These are phyloP conservation scores for Corapipo altera DNA, from an alignment of 2,113 vertebrate species.

Conservation along the genomic window DNA sequence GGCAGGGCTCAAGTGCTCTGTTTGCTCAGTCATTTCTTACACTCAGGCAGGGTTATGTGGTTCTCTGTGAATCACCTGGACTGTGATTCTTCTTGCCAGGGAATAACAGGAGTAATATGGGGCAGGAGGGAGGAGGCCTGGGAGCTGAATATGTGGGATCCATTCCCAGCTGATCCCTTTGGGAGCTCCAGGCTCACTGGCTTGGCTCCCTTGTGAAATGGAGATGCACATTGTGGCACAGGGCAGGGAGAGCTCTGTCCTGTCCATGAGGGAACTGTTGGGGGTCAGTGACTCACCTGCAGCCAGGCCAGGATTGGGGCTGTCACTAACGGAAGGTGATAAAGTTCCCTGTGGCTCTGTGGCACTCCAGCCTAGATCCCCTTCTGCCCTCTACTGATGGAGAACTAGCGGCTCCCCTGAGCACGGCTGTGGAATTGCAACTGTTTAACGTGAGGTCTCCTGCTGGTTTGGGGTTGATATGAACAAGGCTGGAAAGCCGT, in stretches of 20 bases:
- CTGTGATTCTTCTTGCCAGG: not conserved
- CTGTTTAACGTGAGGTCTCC: not conserved
- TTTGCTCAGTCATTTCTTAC: not conserved
- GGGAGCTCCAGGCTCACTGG: not conserved
- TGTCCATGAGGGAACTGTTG: not conserved
- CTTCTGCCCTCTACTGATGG: conserved; percentile 39
- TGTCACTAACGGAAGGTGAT: not conserved
- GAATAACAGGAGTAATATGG: not conserved
- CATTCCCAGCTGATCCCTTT: not conserved
- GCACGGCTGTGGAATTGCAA: rapidly evolving
- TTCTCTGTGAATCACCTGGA: not conserved
- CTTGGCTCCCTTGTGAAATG: not conserved
- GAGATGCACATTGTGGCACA: rapidly evolving
- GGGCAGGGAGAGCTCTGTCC: not conserved
- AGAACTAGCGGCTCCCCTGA: not conserved
- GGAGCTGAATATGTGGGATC: not conserved
- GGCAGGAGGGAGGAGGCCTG: not conserved
- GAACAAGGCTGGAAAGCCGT: not conserved
- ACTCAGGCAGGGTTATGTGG: not conserved
- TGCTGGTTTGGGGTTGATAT: not conserved
- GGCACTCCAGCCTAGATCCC: not conserved
- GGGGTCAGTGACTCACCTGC: not conserved
- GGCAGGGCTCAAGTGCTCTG: not conserved
- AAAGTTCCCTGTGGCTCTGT: not conserved
- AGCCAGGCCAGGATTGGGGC: not conserved